These are phyloP conservation scores for Gymnorhina tibicen DNA, from an alignment of 2,113 vertebrate genomes.

Conservation along the genomic window DNA sequence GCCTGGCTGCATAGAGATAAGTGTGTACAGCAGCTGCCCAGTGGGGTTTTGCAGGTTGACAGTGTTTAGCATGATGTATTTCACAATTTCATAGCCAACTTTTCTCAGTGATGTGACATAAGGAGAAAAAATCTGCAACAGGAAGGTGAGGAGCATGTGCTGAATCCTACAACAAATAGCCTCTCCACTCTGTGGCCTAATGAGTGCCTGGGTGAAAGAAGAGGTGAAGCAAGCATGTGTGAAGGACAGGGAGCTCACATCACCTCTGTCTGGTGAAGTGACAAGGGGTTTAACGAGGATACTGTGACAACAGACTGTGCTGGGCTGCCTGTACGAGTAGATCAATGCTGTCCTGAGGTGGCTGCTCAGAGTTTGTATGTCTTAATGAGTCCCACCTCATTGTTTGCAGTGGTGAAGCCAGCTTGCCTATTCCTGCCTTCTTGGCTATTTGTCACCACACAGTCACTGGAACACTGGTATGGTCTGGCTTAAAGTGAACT, in stretches of 20 bases:
- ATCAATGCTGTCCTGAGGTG: neutral
- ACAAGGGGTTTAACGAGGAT: neutral
- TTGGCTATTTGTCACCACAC: neutral
- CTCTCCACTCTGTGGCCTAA: neutral
- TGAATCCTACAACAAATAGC: neutral
- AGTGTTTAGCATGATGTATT: neutral
- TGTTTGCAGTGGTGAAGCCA: neutral
- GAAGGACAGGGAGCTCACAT: neutral
- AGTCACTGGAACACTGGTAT: neutral
- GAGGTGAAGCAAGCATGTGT: neutral
- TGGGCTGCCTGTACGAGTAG: neutral
- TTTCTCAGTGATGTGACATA: neutral
- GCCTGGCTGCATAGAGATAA: constrained; percentile 49
- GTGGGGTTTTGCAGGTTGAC: neutral
- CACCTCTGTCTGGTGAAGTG: neutral
- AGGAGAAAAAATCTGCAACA: neutral
- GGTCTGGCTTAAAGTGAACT: neutral
- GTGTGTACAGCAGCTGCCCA: constrained; percentile 4
- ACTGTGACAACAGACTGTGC: neutral
- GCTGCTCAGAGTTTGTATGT: neutral
- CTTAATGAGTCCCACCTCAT: neutral
- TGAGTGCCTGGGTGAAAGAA: neutral
- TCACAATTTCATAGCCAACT: neutral
- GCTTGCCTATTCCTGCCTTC: neutral
- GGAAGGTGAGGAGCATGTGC: neutral